A percentile compares a stretch with the other conserved stretches of the same genome.
Evolutionary conservation across 2,113 vertebrate species (phyloP).

Genomic region (Perca schrenkii): DNA sequence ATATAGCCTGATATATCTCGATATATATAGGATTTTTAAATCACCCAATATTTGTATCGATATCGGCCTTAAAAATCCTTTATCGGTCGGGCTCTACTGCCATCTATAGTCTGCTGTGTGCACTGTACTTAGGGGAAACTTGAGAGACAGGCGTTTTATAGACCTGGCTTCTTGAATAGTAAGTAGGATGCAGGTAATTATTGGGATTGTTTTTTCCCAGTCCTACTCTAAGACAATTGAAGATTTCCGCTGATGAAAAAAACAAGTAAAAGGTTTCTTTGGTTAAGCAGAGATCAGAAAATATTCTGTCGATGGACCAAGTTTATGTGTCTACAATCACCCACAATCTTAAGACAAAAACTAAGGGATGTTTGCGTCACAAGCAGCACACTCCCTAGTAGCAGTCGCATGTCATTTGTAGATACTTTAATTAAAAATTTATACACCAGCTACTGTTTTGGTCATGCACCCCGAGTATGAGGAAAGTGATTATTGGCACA

Average conservation of each 20-base stretch:
- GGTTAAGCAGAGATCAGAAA: not conserved
- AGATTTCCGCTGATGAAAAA: not conserved
- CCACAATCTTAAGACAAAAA: not conserved
- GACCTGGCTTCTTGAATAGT: constrained; percentile 21
- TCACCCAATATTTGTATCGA: no score
- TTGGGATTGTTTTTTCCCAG: constrained; percentile 5
- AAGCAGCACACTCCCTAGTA: not conserved
- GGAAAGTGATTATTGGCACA: constrained; percentile 12
- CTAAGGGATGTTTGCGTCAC: not conserved
- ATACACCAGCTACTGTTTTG: constrained; percentile 27
- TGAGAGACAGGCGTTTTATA: not conserved
- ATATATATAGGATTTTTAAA: no score
- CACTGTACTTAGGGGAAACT: no score
- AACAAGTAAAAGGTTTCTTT: not conserved
- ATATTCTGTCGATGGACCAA: not conserved
- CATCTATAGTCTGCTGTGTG: no score
- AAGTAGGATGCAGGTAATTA: constrained; percentile 29
- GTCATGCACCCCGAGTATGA: constrained; percentile 22
- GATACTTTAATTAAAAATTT: constrained; percentile 50
- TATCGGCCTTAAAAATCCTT: no score
- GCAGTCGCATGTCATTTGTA: not conserved
- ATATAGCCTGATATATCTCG: no score
- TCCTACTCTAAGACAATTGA: not conserved
- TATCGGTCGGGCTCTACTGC: no score
- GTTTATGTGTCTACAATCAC: not conserved